Percentiles rank a stretch among this genome's conserved stretches.
phyloP scores from a whole-genome alignment of 2,888 invertebrate genomes.

The Synanthedon tipuliformis region DNA sequence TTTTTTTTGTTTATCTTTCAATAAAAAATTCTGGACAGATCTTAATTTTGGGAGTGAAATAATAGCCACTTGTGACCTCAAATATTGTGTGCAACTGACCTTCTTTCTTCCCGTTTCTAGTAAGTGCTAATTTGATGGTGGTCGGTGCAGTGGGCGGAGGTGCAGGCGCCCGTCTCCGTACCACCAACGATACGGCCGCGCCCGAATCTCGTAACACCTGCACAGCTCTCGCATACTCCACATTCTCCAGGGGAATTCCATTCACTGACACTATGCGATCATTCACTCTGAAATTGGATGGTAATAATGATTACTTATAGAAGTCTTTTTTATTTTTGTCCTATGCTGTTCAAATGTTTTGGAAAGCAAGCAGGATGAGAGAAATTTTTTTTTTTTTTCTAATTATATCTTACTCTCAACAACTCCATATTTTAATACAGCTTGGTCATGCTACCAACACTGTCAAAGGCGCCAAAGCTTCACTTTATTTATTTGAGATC shows the following conservation, averaged over 20 bases:
- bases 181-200: slow-evolving; percentile 87
- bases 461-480: no score
- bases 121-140: slow-evolving; percentile 85
- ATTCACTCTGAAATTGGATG: slow-evolving; percentile 80
- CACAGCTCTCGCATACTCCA: slow-evolving; percentile 95
- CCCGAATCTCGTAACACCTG: slow-evolving; percentile 92
- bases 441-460: no score
- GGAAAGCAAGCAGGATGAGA: no score
- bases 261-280: slow-evolving; percentile 98
- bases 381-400: no score
- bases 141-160: slow-evolving; percentile 62
- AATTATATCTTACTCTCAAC: no score
- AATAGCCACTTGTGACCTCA: slow-evolving; percentile 7
- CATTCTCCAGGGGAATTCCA: slow-evolving; percentile 95
- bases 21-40: background rate
- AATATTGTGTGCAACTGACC: slow-evolving; percentile 58
- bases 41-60: background rate
- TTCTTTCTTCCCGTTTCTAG: slow-evolving; percentile 95
- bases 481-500: no score
- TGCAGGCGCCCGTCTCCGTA: slow-evolving; percentile 82
- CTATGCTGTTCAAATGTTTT: no score
- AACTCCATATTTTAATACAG: no score
- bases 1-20: no score
- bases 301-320: no score
- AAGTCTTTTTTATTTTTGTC: no score